phyloP scores from a whole-genome alignment of 2,888 invertebrate species.

The Pseudanteris insignis region DNA sequence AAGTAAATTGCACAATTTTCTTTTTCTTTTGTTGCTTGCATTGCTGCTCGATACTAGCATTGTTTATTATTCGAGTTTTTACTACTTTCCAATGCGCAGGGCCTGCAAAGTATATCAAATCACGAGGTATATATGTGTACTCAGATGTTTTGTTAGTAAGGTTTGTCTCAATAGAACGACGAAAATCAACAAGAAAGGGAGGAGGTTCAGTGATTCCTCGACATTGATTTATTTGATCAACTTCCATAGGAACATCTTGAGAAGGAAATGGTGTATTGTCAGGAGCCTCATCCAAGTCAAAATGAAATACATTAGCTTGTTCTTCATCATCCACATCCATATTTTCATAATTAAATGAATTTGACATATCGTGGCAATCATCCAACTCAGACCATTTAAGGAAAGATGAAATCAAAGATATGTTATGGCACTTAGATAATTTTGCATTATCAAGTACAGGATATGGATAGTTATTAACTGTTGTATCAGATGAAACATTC shows the following conservation, averaged over 20 bases:
- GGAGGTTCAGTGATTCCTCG: slow-evolving; percentile 4
- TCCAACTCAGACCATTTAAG: slow-evolving; percentile 70
- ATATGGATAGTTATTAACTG: neutral
- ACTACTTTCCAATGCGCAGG: slow-evolving; percentile 85
- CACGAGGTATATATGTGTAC: slow-evolving; percentile 54
- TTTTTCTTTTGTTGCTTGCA: slow-evolving; percentile 35
- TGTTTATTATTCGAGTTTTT: slow-evolving; percentile 1
- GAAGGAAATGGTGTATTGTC: slow-evolving; percentile 38
- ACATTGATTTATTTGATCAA: slow-evolving; percentile 13
- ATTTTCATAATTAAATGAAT: slow-evolving; percentile 6
- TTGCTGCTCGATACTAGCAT: slow-evolving; percentile 43
- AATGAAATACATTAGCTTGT: slow-evolving; percentile 48
- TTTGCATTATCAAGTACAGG: neutral
- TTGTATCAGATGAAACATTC: neutral
- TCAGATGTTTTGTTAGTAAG: slow-evolving; percentile 46
- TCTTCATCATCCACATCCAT: slow-evolving; percentile 57
- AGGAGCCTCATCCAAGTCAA: slow-evolving; percentile 57
- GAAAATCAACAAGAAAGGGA: slow-evolving; percentile 54
- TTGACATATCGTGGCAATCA: slow-evolving; percentile 58
- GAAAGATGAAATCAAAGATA: slow-evolving; percentile 70
- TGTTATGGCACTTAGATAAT: neutral
- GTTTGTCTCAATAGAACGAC: slow-evolving; percentile 43
- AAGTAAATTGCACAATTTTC: slow-evolving; percentile 44
- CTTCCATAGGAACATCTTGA: slow-evolving; percentile 33
- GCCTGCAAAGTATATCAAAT: slow-evolving; percentile 76